Evolutionary conservation across 2,797 vertebrate species (phyloP).

Genomic region (Epinephelus awoara): DNA sequence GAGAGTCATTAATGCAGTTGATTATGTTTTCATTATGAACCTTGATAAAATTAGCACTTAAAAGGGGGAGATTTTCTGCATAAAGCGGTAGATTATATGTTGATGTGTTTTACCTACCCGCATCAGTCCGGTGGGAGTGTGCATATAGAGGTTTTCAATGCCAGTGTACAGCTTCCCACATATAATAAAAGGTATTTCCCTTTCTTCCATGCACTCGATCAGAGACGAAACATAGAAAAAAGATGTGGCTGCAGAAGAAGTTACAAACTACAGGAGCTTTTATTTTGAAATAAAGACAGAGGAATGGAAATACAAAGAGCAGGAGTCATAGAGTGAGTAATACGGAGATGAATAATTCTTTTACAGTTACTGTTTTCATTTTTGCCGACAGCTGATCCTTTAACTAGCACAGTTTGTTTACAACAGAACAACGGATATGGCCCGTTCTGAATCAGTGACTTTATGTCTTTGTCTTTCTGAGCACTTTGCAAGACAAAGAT

Average conservation of each 20-base stretch:
- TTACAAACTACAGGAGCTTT: neutral
- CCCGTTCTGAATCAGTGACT: neutral
- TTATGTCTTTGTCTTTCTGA: neutral
- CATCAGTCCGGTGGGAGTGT: conserved; percentile 22
- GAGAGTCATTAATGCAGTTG: conserved; percentile 30
- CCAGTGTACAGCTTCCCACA: neutral
- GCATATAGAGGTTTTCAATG: conserved; percentile 7
- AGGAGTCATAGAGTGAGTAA: neutral
- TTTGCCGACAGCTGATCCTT: conserved; percentile 9
- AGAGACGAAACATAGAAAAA: neutral
- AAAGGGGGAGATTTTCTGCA: conserved; percentile 20
- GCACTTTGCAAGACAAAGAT: too few relatives aligned
- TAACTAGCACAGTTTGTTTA: neutral
- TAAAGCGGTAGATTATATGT: conserved; percentile 14
- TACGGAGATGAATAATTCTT: neutral
- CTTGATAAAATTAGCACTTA: conserved; percentile 25
- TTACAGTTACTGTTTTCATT: neutral
- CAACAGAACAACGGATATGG: neutral
- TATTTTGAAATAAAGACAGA: neutral
- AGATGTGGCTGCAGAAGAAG: neutral
- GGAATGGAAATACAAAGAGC: neutral
- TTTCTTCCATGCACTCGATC: neutral
- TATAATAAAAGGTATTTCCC: neutral
- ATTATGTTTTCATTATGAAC: conserved; percentile 31
- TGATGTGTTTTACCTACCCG: neutral